A percentile compares a stretch with the other conserved stretches of the same genome.
These are phyloP conservation scores for Epinotia nisella DNA, from an alignment of 2,888 invertebrate species.

Conservation along the genomic window DNA sequence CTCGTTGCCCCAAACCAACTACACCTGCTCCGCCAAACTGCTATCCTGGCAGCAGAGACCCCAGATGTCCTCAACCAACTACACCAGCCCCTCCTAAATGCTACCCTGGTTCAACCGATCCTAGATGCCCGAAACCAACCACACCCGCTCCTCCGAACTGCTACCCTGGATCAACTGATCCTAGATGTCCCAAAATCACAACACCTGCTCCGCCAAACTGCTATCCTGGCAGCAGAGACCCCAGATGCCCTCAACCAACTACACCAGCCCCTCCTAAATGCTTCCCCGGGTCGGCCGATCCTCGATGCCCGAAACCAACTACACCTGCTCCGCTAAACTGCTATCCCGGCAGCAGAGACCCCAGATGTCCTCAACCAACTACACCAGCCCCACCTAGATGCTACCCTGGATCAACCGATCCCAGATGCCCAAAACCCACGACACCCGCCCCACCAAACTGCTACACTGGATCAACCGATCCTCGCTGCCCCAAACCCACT, in stretches of 20 bases:
- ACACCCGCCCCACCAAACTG: slow-evolving; percentile 48
- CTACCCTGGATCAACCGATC: slow-evolving; percentile 58
- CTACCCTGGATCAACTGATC: slow-evolving; percentile 52
- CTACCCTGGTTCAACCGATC: slow-evolving; percentile 61
- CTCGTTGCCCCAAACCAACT: slow-evolving; percentile 54
- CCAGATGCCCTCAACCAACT: slow-evolving; percentile 53
- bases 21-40: slow-evolving; percentile 49
- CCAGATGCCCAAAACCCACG: slow-evolving; percentile 52
- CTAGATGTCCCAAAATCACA: slow-evolving; percentile 43
- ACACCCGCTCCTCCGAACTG: slow-evolving; percentile 51
- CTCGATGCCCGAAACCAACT: slow-evolving; percentile 50
- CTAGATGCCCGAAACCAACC: slow-evolving; percentile 50
- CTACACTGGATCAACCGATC: slow-evolving; percentile 57
- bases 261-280: slow-evolving; percentile 54
- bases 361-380: slow-evolving; percentile 54
- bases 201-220: slow-evolving; percentile 49
- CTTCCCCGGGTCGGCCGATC: slow-evolving; percentile 61
- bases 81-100: slow-evolving; percentile 54
- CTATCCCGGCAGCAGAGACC: slow-evolving; percentile 54
- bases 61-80: slow-evolving; percentile 53
- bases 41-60: slow-evolving; percentile 51
- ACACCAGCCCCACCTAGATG: slow-evolving; percentile 50
- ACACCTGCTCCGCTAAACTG: slow-evolving; percentile 51
- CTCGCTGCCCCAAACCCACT: slow-evolving; percentile 58
- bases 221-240: slow-evolving; percentile 51